Evolutionary conservation across 2,113 vertebrate genomes (phyloP), one percentile per base, ranked within the genome.

Genomic region (Pangasianodon hypophthalmus): DNA sequence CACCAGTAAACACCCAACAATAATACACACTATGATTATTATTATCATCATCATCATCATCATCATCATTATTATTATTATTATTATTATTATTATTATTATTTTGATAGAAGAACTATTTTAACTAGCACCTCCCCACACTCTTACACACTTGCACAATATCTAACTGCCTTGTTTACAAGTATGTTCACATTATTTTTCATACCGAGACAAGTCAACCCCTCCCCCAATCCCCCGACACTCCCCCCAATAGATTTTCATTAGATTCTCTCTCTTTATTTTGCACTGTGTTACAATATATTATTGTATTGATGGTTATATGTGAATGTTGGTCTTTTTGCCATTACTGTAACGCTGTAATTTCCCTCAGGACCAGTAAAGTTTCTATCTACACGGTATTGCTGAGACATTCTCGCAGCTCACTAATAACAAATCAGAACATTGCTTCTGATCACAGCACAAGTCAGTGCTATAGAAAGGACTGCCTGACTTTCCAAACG

Each of bases 401-500:
- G 64, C 50, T 56, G 9, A 52, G 73, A 82, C 50, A 54, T 41
- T 50, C 75, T 32, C 48, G 37, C 5, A 58, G 44, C 64, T 88
- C 37, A 13, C 2, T 77, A 26, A 64, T 41, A 85, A 44, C 48
- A 77, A 77, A 89, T 37, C n/a, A 3, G 56, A 62, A 84, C 82
- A 89, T 60, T 60, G 6, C 16, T 48, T n/a, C 75, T 71, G 44
- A 46, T 50, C 6, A 10, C 32, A 29, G 58, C 13, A 24, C 83
- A 50, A 84, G 84, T 29, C 58, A 62, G 79, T n/a, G n/a, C 56
- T 77, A 83, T 19, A 0, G 14, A 87, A 60, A 41, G 26, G 84
- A 79, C 75, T 8, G 18, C 5, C 56, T 71, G 88, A 84, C 87
- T 85, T 88, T 87, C 71, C 37, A 37, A 82, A 79, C 2, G 62